A percentile compares a stretch with the other conserved stretches of the same genome.
These are phyloP conservation scores for Anableps anableps DNA, from an alignment of 2,797 vertebrate species.

Conservation along the genomic window DNA sequence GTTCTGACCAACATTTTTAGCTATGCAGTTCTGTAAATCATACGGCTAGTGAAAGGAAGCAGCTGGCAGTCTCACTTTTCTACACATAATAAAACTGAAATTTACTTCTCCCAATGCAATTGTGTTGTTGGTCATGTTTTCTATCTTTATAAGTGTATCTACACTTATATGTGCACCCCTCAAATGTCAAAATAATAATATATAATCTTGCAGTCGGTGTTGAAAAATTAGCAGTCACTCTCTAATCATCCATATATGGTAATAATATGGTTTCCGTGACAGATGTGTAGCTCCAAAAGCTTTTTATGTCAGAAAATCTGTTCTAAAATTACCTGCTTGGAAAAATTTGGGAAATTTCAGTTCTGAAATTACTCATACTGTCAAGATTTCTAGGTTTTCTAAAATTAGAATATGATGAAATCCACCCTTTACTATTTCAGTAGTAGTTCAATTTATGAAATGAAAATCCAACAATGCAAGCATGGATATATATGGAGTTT, in stretches of 20 bases:
- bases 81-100: not conserved
- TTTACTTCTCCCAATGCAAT: not conserved
- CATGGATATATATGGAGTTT: not conserved
- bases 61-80: not conserved
- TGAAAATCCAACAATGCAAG: not conserved
- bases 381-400: not conserved
- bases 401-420: not conserved
- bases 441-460: not conserved
- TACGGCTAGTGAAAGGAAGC: not conserved
- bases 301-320: not conserved
- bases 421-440: not conserved
- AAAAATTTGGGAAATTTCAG: too few relatives aligned
- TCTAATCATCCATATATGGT: not conserved
- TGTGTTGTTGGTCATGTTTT: not conserved
- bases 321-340: not conserved
- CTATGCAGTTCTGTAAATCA: not conserved
- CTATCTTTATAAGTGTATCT: not conserved
- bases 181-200: too few relatives aligned
- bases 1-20: not conserved
- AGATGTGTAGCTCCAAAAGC: not conserved
- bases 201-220: too few relatives aligned
- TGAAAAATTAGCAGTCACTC: not conserved
- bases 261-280: not conserved
- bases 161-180: not conserved
- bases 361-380: too few relatives aligned